Evolutionary conservation across 1,140 invertebrate species (phyloP).

Genomic region (Musca domestica): DNA sequence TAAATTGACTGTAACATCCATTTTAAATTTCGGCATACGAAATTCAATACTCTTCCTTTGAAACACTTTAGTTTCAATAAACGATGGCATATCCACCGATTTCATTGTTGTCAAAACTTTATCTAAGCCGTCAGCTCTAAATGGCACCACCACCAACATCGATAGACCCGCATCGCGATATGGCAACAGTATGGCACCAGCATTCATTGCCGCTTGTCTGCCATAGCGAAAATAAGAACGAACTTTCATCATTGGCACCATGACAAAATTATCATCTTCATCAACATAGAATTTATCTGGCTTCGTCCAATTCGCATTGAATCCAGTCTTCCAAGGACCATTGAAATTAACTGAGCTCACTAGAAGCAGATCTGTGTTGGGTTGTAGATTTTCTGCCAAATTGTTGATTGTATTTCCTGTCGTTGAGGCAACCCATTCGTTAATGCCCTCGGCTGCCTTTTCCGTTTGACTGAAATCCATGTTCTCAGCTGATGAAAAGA

Average conservation of each 20-base stretch:
- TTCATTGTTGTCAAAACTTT: conserved; percentile 52
- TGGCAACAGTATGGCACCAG: conserved; percentile 38
- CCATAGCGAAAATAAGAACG: conserved; percentile 39
- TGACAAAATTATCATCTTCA: conserved; percentile 27
- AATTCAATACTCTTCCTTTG: conserved; percentile 53
- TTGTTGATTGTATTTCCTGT: conserved; percentile 62
- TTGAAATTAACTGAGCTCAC: conserved; percentile 68
- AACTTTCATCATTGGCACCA: conserved; percentile 59
- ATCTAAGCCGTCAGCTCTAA: conserved; percentile 54
- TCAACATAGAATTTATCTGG: conserved; percentile 38
- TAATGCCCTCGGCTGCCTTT: conserved; percentile 56
- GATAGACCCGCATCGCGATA: conserved; percentile 58
- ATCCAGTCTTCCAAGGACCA: conserved; percentile 40
- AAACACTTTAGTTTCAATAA: conserved; percentile 41
- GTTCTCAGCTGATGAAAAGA: conserved; percentile 45
- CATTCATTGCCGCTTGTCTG: conserved; percentile 34
- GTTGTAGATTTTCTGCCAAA: conserved; percentile 36
- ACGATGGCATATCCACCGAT: conserved; percentile 47
- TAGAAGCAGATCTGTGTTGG: conserved; percentile 56
- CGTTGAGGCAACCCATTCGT: conserved; percentile 59
- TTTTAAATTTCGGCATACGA: conserved; percentile 64
- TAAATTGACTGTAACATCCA: conserved; percentile 59
- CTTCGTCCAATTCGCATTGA: conserved; percentile 31
- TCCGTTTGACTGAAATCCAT: conserved; percentile 54
- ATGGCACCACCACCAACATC: conserved; percentile 61